These are phyloP conservation scores for Actenoides hombroni DNA, from an alignment of 2,113 vertebrate species.

Conservation along the genomic window DNA sequence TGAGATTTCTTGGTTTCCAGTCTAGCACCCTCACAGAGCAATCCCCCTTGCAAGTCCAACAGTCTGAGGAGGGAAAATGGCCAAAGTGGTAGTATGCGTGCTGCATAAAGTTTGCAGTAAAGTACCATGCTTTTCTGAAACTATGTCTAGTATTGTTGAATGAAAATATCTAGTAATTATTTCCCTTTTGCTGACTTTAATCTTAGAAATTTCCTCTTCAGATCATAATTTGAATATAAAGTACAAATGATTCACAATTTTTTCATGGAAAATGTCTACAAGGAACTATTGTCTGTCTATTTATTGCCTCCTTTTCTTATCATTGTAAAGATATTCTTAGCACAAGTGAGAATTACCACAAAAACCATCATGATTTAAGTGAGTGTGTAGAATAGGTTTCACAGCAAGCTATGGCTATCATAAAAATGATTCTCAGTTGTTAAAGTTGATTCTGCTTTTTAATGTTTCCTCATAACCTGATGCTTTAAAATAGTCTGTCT, in stretches of 20 bases:
- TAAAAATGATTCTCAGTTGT: conserved; percentile 43
- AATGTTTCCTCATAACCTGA: conserved; percentile 27
- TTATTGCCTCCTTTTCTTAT: background rate
- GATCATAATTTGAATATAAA: conserved; percentile 20
- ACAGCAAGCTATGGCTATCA: background rate
- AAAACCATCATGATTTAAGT: background rate
- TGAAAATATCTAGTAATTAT: background rate
- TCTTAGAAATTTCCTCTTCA: background rate
- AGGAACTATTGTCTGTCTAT: background rate
- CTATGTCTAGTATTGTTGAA: background rate
- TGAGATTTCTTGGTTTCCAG: background rate
- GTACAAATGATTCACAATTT: conserved; percentile 2
- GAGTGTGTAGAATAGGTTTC: background rate
- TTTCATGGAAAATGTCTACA: background rate
- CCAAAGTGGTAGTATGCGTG: background rate
- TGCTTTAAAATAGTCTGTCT: conserved; percentile 15
- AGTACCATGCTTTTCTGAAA: background rate
- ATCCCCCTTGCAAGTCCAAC: background rate
- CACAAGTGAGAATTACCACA: background rate
- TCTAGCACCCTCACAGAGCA: accelerated
- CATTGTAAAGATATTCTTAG: background rate
- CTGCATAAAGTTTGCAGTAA: background rate
- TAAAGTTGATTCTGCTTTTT: conserved; percentile 34
- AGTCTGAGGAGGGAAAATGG: background rate
- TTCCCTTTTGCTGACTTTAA: conserved; percentile 1